phyloP scores from a whole-genome alignment of 2,113 vertebrate genomes.

The Gasterosteus aculeatus region DNA sequence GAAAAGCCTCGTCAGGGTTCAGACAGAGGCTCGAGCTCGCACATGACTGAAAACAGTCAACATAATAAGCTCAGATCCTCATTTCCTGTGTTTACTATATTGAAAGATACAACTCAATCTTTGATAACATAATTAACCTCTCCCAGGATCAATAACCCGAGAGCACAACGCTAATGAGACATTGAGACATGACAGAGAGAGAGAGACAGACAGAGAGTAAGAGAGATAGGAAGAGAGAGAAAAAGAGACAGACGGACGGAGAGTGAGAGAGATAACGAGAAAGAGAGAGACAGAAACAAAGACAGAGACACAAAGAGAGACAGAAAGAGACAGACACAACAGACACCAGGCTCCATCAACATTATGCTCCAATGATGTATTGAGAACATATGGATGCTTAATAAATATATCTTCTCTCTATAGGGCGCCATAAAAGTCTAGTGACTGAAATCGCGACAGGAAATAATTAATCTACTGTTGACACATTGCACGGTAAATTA shows the following conservation, averaged over 20 bases:
- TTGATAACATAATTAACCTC: constrained; percentile 67
- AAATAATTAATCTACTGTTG: constrained; percentile 24
- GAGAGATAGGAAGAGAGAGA: constrained; percentile 22
- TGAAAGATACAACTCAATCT: constrained; percentile 52
- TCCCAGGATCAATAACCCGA: constrained; percentile 61
- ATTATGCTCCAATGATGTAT: constrained; percentile 4
- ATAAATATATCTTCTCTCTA: constrained; percentile 13
- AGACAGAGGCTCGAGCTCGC: constrained; percentile 17
- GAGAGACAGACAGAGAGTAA: constrained; percentile 10
- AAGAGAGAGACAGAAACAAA: neutral
- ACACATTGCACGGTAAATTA: constrained; percentile 20
- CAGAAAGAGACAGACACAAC: constrained; percentile 9
- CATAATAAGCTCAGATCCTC: constrained; percentile 63
- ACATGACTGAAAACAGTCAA: constrained; percentile 59
- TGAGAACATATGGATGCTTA: constrained; percentile 4
- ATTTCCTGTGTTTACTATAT: constrained; percentile 69
- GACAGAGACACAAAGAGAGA: constrained; percentile 13
- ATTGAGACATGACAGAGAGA: constrained; percentile 41
- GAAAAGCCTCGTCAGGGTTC: constrained; percentile 1
- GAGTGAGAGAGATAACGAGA: constrained; percentile 5
- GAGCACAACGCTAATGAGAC: constrained; percentile 59
- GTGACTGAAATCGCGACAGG: constrained; percentile 13
- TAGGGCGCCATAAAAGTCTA: constrained; percentile 20
- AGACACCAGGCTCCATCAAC: constrained; percentile 34
- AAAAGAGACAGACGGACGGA: constrained; percentile 24